A percentile compares a stretch with the other conserved stretches of the same genome.
Evolutionary conservation across 2,113 vertebrate genomes (phyloP).

Genomic region (Alaudala cheleensis): DNA sequence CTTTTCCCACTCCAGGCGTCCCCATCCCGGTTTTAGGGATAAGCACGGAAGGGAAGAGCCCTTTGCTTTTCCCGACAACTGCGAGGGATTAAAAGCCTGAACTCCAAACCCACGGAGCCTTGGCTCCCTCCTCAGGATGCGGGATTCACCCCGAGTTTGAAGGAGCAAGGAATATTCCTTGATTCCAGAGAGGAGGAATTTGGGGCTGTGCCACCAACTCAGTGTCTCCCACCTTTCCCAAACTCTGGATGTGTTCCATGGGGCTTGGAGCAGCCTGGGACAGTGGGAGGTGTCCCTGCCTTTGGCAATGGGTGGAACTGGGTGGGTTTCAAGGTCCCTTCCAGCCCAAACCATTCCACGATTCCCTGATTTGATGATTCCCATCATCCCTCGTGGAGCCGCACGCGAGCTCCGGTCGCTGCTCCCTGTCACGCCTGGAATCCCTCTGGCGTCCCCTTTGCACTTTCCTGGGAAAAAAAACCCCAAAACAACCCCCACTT

Average conservation of each 20-base stretch:
- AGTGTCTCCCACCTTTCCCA: not conserved
- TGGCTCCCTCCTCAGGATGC: constrained; percentile 43
- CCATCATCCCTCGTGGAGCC: not conserved
- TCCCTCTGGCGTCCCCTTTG: not conserved
- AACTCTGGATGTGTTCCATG: not conserved
- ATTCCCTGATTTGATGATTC: not conserved
- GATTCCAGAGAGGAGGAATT: not conserved
- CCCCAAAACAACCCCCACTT: no score
- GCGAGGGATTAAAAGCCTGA: constrained; percentile 46
- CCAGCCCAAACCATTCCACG: not conserved
- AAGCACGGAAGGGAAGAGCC: not conserved
- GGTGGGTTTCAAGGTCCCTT: not conserved
- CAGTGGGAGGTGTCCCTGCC: not conserved
- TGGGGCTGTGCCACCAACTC: not conserved
- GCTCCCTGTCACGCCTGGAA: not conserved
- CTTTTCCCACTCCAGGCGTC: not conserved
- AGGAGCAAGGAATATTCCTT: not conserved
- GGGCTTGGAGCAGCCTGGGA: not conserved
- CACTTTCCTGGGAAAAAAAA: not conserved
- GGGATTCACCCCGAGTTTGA: constrained; percentile 24
- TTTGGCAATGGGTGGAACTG: not conserved
- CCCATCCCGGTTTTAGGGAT: not conserved
- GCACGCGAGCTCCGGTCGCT: not conserved
- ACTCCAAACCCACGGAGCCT: constrained; percentile 9
- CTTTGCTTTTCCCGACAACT: constrained; percentile 35